Conservation (phyloP, 2,888 invertebrate species). For the Thalpophila matura region DNA sequence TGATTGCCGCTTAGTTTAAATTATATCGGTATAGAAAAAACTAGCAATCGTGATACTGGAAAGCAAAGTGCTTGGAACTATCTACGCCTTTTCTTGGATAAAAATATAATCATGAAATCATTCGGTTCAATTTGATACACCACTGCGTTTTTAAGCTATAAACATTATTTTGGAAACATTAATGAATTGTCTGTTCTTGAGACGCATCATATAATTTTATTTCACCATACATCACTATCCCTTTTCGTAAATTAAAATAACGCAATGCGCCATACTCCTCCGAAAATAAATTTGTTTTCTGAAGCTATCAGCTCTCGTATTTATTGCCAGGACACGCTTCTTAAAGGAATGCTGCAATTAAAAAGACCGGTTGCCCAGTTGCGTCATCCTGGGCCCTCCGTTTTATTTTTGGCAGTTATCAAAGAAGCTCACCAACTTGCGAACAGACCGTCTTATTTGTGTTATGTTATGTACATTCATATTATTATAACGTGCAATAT, state of each 20-base stretch:
- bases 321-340: slow-evolving; percentile 45
- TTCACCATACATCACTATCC: slow-evolving; percentile 1
- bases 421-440: slow-evolving; percentile 22
- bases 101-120: too few relatives aligned
- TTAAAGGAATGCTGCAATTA: slow-evolving; percentile 57
- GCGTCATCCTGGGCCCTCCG: slow-evolving; percentile 53
- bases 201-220: background rate
- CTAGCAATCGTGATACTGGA: background rate
- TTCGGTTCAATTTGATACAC: background rate
- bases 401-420: slow-evolving; percentile 57
- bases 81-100: too few relatives aligned
- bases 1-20: background rate
- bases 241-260: slow-evolving; percentile 22
- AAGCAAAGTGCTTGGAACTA: slow-evolving; percentile 24
- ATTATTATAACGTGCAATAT: background rate
- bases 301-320: slow-evolving; percentile 38
- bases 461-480: slow-evolving; percentile 22
- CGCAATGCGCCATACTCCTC: slow-evolving; percentile 22
- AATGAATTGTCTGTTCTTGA: background rate
- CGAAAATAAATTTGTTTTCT: slow-evolving; percentile 31
- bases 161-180: background rate
- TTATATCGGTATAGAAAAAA: background rate
- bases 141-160: background rate
- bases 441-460: slow-evolving; percentile 2
- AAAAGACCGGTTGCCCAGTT: slow-evolving; percentile 55